Evolutionary conservation across 2,113 vertebrate genomes (phyloP).

Genomic region (Monopterus albus): DNA sequence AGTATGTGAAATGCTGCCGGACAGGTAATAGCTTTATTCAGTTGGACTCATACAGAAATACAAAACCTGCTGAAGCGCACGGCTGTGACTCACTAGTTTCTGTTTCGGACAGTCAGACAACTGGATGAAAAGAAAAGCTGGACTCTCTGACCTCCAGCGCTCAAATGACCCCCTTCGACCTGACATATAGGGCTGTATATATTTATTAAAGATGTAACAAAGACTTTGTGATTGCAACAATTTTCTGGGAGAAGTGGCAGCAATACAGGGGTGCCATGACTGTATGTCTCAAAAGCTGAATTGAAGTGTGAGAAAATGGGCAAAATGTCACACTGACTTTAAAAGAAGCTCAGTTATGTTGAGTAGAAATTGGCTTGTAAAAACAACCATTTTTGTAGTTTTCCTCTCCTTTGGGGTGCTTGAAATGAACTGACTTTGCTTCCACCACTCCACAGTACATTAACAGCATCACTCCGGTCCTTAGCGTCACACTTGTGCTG

Average conservation of each 20-base stretch:
- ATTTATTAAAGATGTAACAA: constrained; percentile 2
- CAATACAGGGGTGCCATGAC: no score
- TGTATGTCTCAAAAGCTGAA: no score
- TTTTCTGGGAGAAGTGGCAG: no score
- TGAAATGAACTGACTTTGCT: background rate
- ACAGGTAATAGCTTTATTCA: constrained; percentile 4
- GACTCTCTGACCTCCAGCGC: constrained; percentile 8
- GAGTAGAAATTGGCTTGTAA: no score
- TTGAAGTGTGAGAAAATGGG: background rate
- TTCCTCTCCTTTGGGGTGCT: background rate
- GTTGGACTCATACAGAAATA: background rate
- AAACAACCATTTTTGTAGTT: background rate
- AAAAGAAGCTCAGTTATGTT: background rate
- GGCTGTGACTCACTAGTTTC: constrained; percentile 1
- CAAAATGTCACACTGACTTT: background rate
- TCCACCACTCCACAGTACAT: background rate
- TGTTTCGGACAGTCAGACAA: constrained; percentile 10
- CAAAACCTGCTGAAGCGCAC: background rate
- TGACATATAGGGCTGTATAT: constrained; percentile 5
- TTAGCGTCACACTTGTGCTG: background rate
- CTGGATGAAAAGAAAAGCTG: constrained; percentile 1
- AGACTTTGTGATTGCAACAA: no score
- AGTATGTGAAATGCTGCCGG: background rate
- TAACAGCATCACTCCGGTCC: background rate
- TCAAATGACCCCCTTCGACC: constrained; percentile 10